Evolutionary conservation across 2,113 vertebrate genomes (phyloP), one percentile per base, ranked within the genome.

Genomic region (Phalacrocorax aristotelis): DNA sequence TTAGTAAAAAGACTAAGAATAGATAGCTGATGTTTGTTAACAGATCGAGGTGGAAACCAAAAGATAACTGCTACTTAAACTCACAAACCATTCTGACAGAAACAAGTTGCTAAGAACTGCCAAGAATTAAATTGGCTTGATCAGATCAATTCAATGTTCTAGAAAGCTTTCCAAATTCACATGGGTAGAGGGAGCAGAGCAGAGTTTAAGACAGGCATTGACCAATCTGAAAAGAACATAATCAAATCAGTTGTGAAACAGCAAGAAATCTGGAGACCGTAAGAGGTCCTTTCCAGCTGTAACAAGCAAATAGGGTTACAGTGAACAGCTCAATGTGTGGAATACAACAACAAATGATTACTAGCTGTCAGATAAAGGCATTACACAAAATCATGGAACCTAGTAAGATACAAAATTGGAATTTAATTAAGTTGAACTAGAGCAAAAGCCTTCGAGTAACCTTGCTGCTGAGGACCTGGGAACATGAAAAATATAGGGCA

Each of bases 401-500:
- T 36, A 77, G 34, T 29, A 82, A 76, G 81, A 89, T n/a, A 95
- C 36, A 77, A 87, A 95, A 95, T 13, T 69, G 87, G 89, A 90
- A 90, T 89, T 97, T 87, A 95, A 94, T 92, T 89, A 95, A 92
- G 80, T 22, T 79, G 58, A 96, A 93, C 55, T 89, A 90, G 91
- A 96, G 54, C 89, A 91, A 95, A 89, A 95, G 36, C 46, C 74
- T 95, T 58, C 68, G 78, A 77, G 51, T 86, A 91, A 88, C 83
- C 87, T 87, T 85, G 70, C 66, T 52, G 84, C 81, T 44, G 36
- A 95, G 74, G 94, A 58, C 7, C 58, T 55, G n/a, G 36, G 38
- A 87, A 69, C 34, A 80, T 7, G 26, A 94, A 57, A 94, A 83
- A 92, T 71, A n/a, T 66, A 91, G 87, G 75, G 51, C 60, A 1